A percentile compares a stretch with the other conserved stretches of the same genome.
Evolutionary conservation across 2,113 vertebrate species (phyloP).

Genomic region (Leiothrix lutea): DNA sequence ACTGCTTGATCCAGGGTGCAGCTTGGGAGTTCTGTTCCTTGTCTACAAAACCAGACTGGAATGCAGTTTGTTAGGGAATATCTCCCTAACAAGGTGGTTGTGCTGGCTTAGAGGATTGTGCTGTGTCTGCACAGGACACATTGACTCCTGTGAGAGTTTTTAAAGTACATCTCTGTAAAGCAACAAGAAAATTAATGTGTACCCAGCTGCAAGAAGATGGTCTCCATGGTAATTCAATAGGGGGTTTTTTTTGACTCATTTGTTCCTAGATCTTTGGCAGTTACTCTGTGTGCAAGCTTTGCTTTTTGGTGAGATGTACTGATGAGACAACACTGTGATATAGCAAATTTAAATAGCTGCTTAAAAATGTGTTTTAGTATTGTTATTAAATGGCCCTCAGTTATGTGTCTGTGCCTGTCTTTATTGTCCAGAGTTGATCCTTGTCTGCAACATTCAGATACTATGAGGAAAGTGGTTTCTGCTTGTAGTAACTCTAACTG

Average conservation of each 20-base stretch:
- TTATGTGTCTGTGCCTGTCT: not conserved
- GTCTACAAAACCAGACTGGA: not conserved
- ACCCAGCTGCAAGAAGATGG: not conserved
- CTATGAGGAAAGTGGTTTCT: not conserved
- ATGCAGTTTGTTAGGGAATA: not conserved
- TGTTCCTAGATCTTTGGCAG: not conserved
- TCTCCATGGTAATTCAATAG: not conserved
- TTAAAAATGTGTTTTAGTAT: not conserved
- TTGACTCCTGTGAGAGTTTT: not conserved
- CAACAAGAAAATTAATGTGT: not conserved
- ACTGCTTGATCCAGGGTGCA: not conserved
- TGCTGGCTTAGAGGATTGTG: not conserved
- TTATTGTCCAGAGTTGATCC: not conserved
- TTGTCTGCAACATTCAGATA: not conserved
- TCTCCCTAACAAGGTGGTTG: not conserved
- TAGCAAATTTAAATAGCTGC: not conserved
- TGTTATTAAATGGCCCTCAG: not conserved
- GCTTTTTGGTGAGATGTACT: not conserved
- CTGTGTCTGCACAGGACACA: not conserved
- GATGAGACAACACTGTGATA: not conserved
- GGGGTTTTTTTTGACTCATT: not conserved
- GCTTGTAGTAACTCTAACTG: not conserved
- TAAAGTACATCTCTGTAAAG: not conserved
- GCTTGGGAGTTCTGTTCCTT: not conserved
- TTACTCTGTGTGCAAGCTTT: not conserved